Percentiles rank a stretch among this genome's conserved stretches.
These are phyloP conservation scores for Athrips mouffetella DNA, from an alignment of 2,888 invertebrate genomes.

Conservation along the genomic window DNA sequence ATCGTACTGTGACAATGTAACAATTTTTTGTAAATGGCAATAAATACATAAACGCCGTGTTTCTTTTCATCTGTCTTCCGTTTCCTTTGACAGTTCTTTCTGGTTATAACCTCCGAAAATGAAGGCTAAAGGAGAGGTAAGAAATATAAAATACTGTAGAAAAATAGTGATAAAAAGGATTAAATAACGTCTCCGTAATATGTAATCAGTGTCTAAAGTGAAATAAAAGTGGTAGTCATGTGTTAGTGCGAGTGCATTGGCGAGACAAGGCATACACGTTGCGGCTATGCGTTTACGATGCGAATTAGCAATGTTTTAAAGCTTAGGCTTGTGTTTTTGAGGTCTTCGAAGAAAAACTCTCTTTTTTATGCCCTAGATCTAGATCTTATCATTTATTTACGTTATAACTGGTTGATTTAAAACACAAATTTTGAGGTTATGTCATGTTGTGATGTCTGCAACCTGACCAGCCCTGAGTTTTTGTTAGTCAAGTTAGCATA, in stretches of 20 bases:
- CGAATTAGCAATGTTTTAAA: not conserved
- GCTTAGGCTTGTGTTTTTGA: not conserved
- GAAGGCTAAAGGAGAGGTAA: constrained; percentile 94
- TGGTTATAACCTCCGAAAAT: constrained; percentile 78
- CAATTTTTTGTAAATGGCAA: not conserved
- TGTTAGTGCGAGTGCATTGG: constrained; percentile 10
- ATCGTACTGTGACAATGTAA: not conserved
- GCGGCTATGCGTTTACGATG: constrained; percentile 34
- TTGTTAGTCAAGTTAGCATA: no score
- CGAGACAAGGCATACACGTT: constrained; percentile 53
- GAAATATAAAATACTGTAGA: constrained; percentile 28
- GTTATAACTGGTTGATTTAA: no score
- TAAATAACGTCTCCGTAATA: not conserved
- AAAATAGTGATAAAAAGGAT: not conserved
- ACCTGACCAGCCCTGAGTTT: not conserved
- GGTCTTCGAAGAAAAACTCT: no score
- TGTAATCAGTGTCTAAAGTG: constrained; percentile 19
- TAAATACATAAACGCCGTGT: constrained; percentile 33
- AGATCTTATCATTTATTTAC: no score
- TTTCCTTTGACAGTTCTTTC: constrained; percentile 76
- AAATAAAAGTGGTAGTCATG: constrained; percentile 17
- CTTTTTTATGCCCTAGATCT: no score
- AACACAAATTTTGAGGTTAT: constrained; percentile 52
- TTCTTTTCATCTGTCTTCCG: constrained; percentile 56
- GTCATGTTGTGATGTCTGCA: constrained; percentile 44